Conservation (phyloP, 2,113 vertebrate species). For the Perca flavescens region DNA sequence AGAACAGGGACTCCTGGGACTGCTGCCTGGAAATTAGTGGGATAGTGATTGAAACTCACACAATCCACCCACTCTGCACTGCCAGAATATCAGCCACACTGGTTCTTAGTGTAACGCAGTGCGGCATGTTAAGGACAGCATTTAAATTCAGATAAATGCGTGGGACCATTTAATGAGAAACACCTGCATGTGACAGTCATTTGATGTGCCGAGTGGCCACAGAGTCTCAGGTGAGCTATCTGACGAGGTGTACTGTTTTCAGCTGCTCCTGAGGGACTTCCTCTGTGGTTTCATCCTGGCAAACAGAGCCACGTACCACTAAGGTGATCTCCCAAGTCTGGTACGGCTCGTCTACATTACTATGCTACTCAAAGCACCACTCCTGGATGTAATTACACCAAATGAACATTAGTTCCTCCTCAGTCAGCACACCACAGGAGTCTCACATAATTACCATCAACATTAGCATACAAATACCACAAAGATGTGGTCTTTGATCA, state of each 20-base stretch:
- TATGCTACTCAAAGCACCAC: slow-evolving; percentile 19
- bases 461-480: slow-evolving; percentile 27
- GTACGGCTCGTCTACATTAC: background rate
- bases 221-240: slow-evolving; percentile 48
- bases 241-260: slow-evolving; percentile 32
- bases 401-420: slow-evolving; percentile 37
- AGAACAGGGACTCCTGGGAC: slow-evolving; percentile 62
- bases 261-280: slow-evolving; percentile 21
- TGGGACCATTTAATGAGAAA: slow-evolving; percentile 44
- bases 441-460: slow-evolving; percentile 39
- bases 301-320: slow-evolving; percentile 41
- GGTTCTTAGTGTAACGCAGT: background rate
- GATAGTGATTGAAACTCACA: slow-evolving; percentile 66
- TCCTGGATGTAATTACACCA: slow-evolving; percentile 62
- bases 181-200: slow-evolving; percentile 14
- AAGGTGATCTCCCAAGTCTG: slow-evolving; percentile 36
- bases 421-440: slow-evolving; percentile 31
- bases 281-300: slow-evolving; percentile 35
- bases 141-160: slow-evolving; percentile 30
- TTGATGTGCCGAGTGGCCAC: background rate
- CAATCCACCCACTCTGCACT: slow-evolving; percentile 54
- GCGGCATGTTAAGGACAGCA: background rate
- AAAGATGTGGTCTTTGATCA: slow-evolving; percentile 31
- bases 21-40: slow-evolving; percentile 62
- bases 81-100: slow-evolving; percentile 23